Base-by-base conservation (phyloP, 2,113 vertebrate species). In the Hiodon alosoides region DNA sequence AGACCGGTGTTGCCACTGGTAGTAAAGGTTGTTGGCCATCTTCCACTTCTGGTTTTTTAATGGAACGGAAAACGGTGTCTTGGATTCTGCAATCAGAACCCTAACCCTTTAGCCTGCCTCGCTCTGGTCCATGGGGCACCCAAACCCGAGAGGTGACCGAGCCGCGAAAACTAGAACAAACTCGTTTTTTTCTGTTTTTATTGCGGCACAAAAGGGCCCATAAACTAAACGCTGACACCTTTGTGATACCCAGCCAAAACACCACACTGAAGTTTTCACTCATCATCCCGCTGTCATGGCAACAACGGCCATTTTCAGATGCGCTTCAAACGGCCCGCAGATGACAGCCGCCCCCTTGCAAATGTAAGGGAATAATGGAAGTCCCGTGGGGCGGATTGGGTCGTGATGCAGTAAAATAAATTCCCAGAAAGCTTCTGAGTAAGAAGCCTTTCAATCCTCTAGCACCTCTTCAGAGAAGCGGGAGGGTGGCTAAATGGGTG, bases 201-300 rank as follows among this genome's bases (percentile, higher is more conserved):
- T 1, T 54, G 4, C 8, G 5, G 11, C 6, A 46, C 53, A 50
- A 16, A 16, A 54, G 73, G 52, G 16, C 59, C 7, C 55, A 67
- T 67, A 67, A 68, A 67, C 53, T 59, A 51, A 66, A 59, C 47
- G 59, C n/a, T 3, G n/a, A 6, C 73, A 68, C 53, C 53, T 59
- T 54, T 57, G 31, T 47, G 46, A 62, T 61, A 61, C 72, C 68
- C 84, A 80, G 31, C 31, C 0, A 31, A 71, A 6, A 76, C 80
- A 79, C 64, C 55, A 13, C 59, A 61, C 31, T 31, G 31, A 17
- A 75, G 79, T 64, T 64, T 59, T 59, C 72, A 80, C 78, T 74
- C 54, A 9, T 14, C 71, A 76, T 78, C 69, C 58, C 73, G 84
- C 82, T 58, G 80, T 82, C 88, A 89, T 89, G 78, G 88, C 79